These are phyloP conservation scores for Chunga burmeisteri DNA, from an alignment of 2,113 vertebrate genomes.

Conservation along the genomic window DNA sequence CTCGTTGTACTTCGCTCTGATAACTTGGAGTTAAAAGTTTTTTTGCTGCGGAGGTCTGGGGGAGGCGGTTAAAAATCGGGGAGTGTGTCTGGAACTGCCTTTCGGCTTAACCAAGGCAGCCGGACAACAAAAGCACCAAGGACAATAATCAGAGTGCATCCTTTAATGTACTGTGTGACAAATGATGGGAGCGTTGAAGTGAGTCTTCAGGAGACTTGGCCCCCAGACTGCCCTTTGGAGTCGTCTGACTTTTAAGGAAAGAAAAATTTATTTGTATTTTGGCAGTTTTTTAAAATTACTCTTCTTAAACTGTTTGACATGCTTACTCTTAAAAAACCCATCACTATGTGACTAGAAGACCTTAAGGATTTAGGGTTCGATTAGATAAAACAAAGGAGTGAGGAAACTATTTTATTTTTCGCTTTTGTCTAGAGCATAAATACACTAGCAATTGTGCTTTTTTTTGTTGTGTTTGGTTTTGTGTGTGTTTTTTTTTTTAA, in stretches of 20 bases:
- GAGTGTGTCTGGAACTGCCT: neutral
- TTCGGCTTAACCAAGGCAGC: neutral
- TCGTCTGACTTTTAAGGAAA: neutral
- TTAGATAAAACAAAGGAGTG: neutral
- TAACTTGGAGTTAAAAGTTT: neutral
- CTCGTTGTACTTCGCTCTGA: accelerated
- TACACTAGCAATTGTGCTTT: no score
- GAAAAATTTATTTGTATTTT: neutral
- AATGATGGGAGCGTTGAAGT: neutral
- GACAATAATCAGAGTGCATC: neutral
- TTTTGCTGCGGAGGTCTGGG: neutral
- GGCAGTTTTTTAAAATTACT: neutral
- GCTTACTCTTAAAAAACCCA: neutral
- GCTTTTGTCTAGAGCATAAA: neutral
- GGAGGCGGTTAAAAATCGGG: neutral
- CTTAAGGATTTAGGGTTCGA: neutral
- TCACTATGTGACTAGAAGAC: neutral
- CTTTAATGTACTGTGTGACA: neutral
- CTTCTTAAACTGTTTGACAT: neutral
- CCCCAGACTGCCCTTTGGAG: accelerated
- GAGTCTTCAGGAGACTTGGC: neutral
- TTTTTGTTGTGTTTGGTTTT: no score
- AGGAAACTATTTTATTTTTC: neutral
- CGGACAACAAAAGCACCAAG: neutral
- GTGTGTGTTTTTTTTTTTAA: no score